Percentiles rank a stretch among this genome's conserved stretches.
Evolutionary conservation across 2,797 vertebrate species (phyloP).

Genomic region (Picus viridis): DNA sequence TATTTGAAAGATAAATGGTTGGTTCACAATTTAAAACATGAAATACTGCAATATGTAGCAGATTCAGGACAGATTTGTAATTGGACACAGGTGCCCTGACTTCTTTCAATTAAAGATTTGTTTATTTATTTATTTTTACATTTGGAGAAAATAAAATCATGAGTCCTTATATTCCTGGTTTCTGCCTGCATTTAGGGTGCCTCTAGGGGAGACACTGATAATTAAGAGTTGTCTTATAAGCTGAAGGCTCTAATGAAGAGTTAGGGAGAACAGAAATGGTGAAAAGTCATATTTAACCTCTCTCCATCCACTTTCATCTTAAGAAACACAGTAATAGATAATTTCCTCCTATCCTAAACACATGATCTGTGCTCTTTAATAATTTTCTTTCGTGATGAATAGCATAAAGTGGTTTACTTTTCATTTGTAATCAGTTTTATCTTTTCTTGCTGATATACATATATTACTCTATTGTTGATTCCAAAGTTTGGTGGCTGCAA

Average conservation of each 20-base stretch:
- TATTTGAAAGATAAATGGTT: not conserved
- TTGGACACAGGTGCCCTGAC: accelerated
- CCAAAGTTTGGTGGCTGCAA: not conserved
- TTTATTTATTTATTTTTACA: not conserved
- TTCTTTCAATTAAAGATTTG: not conserved
- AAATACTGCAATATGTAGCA: not conserved
- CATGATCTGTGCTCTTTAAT: not conserved
- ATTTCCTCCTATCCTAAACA: not conserved
- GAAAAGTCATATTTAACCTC: not conserved
- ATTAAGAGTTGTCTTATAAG: not conserved
- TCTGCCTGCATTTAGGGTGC: not conserved
- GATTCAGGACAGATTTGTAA: not conserved
- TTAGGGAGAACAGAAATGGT: not conserved
- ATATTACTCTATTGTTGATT: not conserved
- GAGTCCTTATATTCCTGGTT: not conserved
- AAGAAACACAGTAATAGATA: not conserved
- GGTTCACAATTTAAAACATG: not conserved
- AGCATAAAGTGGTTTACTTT: not conserved
- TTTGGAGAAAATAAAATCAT: not conserved
- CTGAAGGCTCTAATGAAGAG: not conserved
- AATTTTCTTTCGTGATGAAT: not conserved
- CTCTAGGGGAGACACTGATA: not conserved
- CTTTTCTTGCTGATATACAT: not conserved
- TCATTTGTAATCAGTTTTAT: not conserved
- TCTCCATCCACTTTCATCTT: not conserved